Percentiles rank a stretch among this genome's conserved stretches.
Evolutionary conservation across 2,113 vertebrate species (phyloP).

Genomic region (Gadus chalcogrammus): DNA sequence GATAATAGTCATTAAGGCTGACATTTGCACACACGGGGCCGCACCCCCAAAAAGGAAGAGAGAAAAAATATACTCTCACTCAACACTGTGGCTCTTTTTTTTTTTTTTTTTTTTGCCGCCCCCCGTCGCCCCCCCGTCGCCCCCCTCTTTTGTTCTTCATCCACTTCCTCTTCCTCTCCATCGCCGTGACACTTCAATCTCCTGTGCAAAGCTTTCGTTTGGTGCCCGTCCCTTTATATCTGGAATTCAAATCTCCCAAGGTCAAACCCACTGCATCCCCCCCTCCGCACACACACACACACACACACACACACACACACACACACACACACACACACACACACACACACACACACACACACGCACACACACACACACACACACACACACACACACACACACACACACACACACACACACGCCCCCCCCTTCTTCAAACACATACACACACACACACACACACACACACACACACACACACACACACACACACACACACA

Average conservation of each 20-base stretch:
- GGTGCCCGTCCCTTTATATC: slow-evolving; percentile 45
- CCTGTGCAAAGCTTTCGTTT: slow-evolving; percentile 59
- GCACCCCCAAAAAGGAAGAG: slow-evolving; percentile 9
- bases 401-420: background rate
- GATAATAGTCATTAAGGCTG: slow-evolving; percentile 43
- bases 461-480: background rate
- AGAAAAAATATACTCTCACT: slow-evolving; percentile 10
- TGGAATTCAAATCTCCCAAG: slow-evolving; percentile 55
- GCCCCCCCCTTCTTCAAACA: too few species aligned
- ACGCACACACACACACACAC: background rate
- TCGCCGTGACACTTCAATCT: slow-evolving; percentile 64
- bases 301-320: background rate
- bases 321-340: background rate
- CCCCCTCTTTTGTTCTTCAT: slow-evolving; percentile 3
- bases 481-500: too few species aligned
- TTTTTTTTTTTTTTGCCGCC: slow-evolving; percentile 9
- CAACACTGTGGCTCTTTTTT: slow-evolving; percentile 29
- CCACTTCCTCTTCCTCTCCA: slow-evolving; percentile 25
- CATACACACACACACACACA: background rate
- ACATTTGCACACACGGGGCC: slow-evolving; percentile 51
- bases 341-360: background rate
- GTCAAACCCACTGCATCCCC: slow-evolving; percentile 32
- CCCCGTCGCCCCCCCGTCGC: background rate
- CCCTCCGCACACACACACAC: background rate
- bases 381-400: too few species aligned